Conservation (phyloP, 1,140 invertebrate genomes). For the Episyrphus balteatus region DNA sequence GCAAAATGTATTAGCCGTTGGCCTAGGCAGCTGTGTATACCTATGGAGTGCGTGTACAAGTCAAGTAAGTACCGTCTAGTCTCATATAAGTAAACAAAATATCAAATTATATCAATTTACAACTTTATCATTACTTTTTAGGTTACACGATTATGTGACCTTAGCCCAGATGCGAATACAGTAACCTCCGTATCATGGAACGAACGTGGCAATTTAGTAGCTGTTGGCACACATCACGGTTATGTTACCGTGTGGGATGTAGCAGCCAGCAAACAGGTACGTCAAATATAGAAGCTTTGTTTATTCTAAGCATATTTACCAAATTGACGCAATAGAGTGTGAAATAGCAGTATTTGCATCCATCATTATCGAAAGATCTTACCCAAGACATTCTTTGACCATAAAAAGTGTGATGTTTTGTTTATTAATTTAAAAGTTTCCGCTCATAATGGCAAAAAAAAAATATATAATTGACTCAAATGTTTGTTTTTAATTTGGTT, state of each 20-base stretch:
- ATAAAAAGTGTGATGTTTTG: no score
- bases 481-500: no score
- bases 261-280: constrained; percentile 80
- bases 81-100: background rate
- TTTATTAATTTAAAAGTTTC: no score
- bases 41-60: constrained; percentile 98
- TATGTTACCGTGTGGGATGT: constrained; percentile 98
- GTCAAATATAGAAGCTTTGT: constrained; percentile 3
- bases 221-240: constrained; percentile 94
- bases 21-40: constrained; percentile 95
- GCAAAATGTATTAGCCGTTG: constrained; percentile 98
- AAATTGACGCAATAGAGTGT: background rate
- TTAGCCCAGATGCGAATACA: constrained; percentile 83
- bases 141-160: constrained; percentile 92
- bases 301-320: background rate
- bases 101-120: background rate
- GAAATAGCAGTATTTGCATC: no score
- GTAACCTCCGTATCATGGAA: constrained; percentile 99
- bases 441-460: no score
- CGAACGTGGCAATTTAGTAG: constrained; percentile 90
- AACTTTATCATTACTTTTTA: constrained; percentile 14
- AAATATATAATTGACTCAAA: no score
- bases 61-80: constrained; percentile 50
- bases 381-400: no score
- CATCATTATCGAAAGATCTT: no score